These are phyloP conservation scores for Hypomesus transpacificus DNA, from an alignment of 2,113 vertebrate genomes.

Conservation along the genomic window DNA sequence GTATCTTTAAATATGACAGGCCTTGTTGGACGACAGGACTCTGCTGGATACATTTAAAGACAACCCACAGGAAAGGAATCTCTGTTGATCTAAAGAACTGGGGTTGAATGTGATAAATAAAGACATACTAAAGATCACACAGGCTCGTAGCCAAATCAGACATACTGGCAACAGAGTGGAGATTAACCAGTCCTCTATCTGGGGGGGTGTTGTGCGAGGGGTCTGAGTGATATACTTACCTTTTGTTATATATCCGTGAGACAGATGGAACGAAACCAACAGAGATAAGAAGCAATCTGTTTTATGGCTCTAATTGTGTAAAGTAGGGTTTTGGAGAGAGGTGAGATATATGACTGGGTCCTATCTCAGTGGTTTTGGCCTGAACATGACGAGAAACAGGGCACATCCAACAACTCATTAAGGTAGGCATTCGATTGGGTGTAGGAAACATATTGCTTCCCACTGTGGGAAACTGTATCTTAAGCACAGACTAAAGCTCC, in stretches of 20 bases:
- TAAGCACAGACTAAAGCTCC: not conserved
- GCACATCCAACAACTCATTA: constrained; percentile 6
- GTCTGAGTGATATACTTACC: no score
- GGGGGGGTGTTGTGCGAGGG: no score
- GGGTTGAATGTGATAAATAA: no score
- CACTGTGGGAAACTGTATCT: not conserved
- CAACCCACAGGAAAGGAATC: no score
- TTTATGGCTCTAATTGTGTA: constrained; percentile 8
- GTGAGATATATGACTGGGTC: not conserved
- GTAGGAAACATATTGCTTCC: not conserved
- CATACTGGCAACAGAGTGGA: no score
- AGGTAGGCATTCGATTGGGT: not conserved
- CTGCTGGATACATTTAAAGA: no score
- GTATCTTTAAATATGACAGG: no score
- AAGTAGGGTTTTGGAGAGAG: not conserved
- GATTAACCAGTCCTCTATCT: no score
- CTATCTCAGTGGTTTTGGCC: not conserved
- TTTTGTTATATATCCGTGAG: not conserved
- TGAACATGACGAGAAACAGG: not conserved
- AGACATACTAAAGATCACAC: no score
- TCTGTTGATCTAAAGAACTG: no score
- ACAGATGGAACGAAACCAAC: not conserved
- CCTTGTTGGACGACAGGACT: no score
- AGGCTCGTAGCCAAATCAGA: no score
- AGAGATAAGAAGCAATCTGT: constrained; percentile 2